Conservation (phyloP, 2,888 invertebrate species). For the Chloroclysta siterata region DNA sequence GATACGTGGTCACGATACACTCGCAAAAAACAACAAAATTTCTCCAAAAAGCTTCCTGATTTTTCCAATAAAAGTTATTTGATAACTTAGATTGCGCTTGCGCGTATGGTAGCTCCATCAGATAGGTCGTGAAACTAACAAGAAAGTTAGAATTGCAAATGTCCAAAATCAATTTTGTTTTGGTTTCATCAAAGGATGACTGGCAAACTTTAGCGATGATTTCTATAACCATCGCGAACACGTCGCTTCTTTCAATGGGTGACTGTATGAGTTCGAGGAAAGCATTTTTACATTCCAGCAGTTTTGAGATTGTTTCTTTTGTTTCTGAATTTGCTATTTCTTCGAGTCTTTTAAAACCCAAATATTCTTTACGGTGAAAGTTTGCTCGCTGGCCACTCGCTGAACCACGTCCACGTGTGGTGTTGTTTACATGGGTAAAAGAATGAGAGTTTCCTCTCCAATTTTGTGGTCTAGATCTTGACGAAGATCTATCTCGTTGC, state of each 20-base stretch:
- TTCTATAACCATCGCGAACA: conserved; percentile 66
- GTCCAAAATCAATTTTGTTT: conserved; percentile 61
- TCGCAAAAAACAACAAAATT: conserved; percentile 65
- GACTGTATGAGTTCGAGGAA: conserved; percentile 62
- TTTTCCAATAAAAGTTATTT: conserved; percentile 63
- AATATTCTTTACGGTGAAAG: conserved; percentile 15
- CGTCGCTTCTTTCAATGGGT: conserved; percentile 59
- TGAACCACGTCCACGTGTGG: not conserved
- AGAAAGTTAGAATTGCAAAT: conserved; percentile 68
- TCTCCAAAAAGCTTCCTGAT: conserved; percentile 66
- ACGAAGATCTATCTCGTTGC: conserved; percentile 17
- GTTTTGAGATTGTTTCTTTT: conserved; percentile 60
- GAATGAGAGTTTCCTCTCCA: conserved; percentile 4
- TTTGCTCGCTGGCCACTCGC: conserved; percentile 11
- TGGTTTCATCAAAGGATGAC: conserved; percentile 64
- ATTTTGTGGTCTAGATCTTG: conserved; percentile 5
- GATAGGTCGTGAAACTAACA: conserved; percentile 56
- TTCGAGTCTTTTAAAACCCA: conserved; percentile 60
- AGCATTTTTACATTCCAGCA: conserved; percentile 58
- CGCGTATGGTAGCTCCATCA: conserved; percentile 65
- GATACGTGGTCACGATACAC: conserved; percentile 64
- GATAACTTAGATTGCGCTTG: conserved; percentile 36
- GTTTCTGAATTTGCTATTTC: conserved; percentile 59
- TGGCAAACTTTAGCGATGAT: conserved; percentile 67
- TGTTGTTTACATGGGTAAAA: no score